Percentiles rank a stretch among this genome's conserved stretches.
These are phyloP conservation scores for Brachionus angularis DNA, from an alignment of 1,140 invertebrate species.

Conservation along the genomic window DNA sequence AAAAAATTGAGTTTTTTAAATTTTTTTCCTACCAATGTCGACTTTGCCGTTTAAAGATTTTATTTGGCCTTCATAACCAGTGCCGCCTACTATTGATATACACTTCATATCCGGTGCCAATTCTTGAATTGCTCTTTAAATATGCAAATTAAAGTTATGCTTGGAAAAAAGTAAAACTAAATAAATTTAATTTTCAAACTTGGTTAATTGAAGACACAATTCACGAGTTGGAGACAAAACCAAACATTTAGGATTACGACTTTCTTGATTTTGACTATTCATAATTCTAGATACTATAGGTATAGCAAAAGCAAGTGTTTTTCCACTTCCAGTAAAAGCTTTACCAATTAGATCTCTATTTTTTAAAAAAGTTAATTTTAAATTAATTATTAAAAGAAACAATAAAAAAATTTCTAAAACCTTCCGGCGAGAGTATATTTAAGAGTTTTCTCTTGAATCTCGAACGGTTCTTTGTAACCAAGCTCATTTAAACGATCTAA, in stretches of 20 bases:
- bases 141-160: neutral
- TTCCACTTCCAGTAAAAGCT: conserved; percentile 43
- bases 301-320: conserved; percentile 41
- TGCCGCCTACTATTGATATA: conserved; percentile 32
- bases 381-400: neutral
- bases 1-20: neutral
- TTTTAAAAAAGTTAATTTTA: neutral
- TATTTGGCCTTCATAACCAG: conserved; percentile 29
- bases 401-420: neutral
- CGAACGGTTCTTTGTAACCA: conserved; percentile 10
- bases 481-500: neutral
- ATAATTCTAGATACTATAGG: conserved; percentile 35
- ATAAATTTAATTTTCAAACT: neutral
- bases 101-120: conserved; percentile 24
- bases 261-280: neutral
- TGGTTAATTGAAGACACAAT: conserved; percentile 37
- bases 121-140: conserved; percentile 39
- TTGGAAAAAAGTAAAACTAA: neutral
- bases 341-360: conserved; percentile 32
- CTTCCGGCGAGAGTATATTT: conserved; percentile 22
- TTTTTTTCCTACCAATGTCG: neutral
- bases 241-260: conserved; percentile 23
- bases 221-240: conserved; percentile 38
- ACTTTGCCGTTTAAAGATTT: neutral
- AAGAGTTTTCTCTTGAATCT: conserved; percentile 39